phyloP scores from a whole-genome alignment of 2,888 invertebrate species.

The Timandra comae region DNA sequence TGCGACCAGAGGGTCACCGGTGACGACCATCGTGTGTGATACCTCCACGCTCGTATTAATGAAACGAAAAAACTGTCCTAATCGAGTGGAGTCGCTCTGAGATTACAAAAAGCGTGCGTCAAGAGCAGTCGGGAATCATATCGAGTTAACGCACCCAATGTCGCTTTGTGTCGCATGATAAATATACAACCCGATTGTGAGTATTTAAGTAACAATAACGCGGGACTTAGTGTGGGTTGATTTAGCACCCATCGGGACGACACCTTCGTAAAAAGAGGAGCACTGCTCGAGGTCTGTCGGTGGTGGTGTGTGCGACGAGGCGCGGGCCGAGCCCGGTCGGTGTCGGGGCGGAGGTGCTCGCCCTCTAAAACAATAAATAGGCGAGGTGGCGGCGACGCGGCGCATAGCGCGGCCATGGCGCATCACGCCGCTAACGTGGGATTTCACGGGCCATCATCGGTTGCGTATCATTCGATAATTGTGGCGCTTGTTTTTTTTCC shows the following conservation, averaged over 20 bases:
- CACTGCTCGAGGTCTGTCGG: too few relatives aligned
- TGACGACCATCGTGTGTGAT: too few relatives aligned
- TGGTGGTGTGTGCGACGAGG: too few relatives aligned
- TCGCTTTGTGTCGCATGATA: conserved; percentile 21
- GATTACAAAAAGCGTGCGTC: too few relatives aligned
- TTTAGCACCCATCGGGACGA: conserved; percentile 33
- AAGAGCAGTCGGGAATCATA: too few relatives aligned
- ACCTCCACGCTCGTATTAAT: too few relatives aligned
- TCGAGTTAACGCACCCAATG: conserved; percentile 20
- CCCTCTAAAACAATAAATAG: not conserved
- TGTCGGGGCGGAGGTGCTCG: too few relatives aligned
- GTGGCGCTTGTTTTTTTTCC: conserved; percentile 24
- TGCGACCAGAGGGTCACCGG: too few relatives aligned
- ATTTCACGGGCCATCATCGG: conserved; percentile 18
- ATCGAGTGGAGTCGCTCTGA: too few relatives aligned
- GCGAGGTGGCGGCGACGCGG: conserved; percentile 1
- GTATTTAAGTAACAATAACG: conserved; percentile 40
- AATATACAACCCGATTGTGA: conserved; percentile 27
- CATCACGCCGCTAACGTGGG: conserved; percentile 9
- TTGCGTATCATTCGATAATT: conserved; percentile 24
- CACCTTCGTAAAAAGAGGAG: too few relatives aligned
- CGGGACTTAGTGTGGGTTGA: conserved; percentile 32
- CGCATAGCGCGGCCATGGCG: conserved; percentile 1
- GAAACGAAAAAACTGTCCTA: too few relatives aligned
- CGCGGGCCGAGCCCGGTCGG: too few relatives aligned